A percentile compares a stretch with the other conserved stretches of the same genome.
These are phyloP conservation scores for Pediacus dermestoides DNA, from an alignment of 2,888 invertebrate genomes.

Conservation along the genomic window DNA sequence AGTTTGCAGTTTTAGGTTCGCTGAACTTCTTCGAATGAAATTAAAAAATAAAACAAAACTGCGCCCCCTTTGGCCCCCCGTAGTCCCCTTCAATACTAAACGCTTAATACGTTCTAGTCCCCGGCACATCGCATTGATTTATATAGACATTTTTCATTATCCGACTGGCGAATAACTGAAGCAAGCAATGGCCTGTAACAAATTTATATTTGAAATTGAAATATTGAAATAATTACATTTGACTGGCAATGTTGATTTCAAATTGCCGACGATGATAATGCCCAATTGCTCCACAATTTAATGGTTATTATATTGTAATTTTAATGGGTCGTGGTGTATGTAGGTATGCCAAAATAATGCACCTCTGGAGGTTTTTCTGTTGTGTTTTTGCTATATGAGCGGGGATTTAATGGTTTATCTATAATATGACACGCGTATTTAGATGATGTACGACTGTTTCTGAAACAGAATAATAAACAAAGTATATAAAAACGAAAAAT, in stretches of 20 bases:
- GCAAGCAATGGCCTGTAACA: conserved; percentile 36
- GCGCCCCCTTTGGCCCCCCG: too few relatives aligned
- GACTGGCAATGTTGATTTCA: conserved; percentile 14
- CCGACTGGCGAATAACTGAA: conserved; percentile 29
- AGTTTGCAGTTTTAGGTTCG: conserved; percentile 14
- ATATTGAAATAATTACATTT: conserved; percentile 36
- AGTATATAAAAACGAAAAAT: conserved; percentile 19
- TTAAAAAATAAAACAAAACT: conserved; percentile 16
- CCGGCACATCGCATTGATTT: conserved; percentile 30
- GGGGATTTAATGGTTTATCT: too few relatives aligned
- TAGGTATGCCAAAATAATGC: too few relatives aligned
- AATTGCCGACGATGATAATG: too few relatives aligned
- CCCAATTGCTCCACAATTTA: too few relatives aligned
- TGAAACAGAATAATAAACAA: conserved; percentile 24
- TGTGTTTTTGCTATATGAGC: too few relatives aligned
- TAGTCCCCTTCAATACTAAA: conserved; percentile 26
- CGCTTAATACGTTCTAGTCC: conserved; percentile 31
- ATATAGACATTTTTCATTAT: conserved; percentile 43
- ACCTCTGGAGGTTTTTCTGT: too few relatives aligned
- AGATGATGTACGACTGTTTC: conserved; percentile 25
- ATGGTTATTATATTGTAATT: too few relatives aligned
- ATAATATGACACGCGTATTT: conserved; percentile 23
- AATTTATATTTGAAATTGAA: conserved; percentile 39
- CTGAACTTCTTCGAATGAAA: conserved; percentile 13
- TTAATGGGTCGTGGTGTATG: too few relatives aligned